phyloP scores from a whole-genome alignment of 2,888 invertebrate species.

The Drosophila niveifrons region DNA sequence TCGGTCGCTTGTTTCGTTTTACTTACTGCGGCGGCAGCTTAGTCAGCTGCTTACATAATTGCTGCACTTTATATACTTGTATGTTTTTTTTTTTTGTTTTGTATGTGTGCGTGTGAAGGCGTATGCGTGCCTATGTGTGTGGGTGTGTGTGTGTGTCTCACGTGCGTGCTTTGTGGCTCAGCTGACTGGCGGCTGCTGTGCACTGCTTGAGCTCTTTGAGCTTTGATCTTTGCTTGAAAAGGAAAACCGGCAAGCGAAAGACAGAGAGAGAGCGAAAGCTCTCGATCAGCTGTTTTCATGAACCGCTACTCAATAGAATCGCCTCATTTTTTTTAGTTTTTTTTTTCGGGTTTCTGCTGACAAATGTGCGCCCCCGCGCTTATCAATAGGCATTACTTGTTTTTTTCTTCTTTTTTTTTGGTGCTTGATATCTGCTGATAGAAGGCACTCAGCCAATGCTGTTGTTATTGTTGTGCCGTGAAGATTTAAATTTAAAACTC shows the following conservation, averaged over 20 bases:
- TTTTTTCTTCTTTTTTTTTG: slow-evolving; percentile 11
- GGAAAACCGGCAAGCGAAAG: slow-evolving; percentile 1
- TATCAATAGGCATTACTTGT: slow-evolving; percentile 34
- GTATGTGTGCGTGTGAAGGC: not conserved
- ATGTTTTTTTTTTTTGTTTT: not conserved
- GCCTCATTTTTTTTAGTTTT: slow-evolving; percentile 10
- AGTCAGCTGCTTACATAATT: slow-evolving; percentile 57
- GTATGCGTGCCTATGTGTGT: not conserved
- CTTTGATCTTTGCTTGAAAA: slow-evolving; percentile 11
- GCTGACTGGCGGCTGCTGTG: slow-evolving; percentile 5
- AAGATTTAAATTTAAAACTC: slow-evolving; percentile 47
- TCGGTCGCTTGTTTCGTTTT: slow-evolving; percentile 9
- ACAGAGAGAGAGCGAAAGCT: not conserved
- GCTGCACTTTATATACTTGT: slow-evolving; percentile 28
- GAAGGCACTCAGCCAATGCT: slow-evolving; percentile 15
- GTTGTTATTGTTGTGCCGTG: not conserved
- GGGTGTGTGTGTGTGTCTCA: slow-evolving; percentile 14
- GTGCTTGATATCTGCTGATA: slow-evolving; percentile 49
- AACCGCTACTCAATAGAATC: slow-evolving; percentile 1
- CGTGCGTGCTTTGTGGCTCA: slow-evolving; percentile 19
- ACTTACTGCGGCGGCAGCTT: not conserved
- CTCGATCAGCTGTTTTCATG: slow-evolving; percentile 37
- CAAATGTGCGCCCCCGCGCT: slow-evolving; percentile 20
- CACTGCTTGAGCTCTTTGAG: slow-evolving; percentile 8
- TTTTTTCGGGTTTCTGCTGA: not conserved